Evolutionary conservation across 2,113 vertebrate genomes (phyloP).

Genomic region (Okapia johnstoni): DNA sequence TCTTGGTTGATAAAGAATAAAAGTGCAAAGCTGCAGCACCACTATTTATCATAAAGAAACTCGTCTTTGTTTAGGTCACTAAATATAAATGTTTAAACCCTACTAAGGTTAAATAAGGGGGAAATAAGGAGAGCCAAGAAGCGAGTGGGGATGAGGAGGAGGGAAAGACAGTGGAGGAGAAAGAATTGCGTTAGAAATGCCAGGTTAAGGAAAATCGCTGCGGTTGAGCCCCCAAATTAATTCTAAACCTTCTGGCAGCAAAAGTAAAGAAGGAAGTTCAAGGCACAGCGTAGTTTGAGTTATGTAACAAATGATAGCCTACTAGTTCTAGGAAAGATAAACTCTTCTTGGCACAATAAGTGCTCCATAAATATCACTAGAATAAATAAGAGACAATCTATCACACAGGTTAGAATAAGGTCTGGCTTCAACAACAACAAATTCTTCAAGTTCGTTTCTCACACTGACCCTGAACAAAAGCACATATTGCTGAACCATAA

Average conservation of each 20-base stretch:
- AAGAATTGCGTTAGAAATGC: not conserved
- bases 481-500: not conserved
- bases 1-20: not conserved
- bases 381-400: not conserved
- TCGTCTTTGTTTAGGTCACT: not conserved
- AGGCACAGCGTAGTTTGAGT: not conserved
- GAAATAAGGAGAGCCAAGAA: not conserved
- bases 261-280: not conserved
- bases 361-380: not conserved
- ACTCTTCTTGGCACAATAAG: not conserved
- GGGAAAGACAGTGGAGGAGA: not conserved
- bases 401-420: not conserved
- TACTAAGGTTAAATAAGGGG: not conserved
- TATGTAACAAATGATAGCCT: not conserved
- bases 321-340: not conserved
- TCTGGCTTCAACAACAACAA: not conserved
- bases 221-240: not conserved
- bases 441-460: not conserved
- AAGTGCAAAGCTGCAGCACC: not conserved
- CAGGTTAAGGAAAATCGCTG: not conserved
- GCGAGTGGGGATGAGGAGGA: not conserved
- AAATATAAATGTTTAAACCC: not conserved
- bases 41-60: not conserved
- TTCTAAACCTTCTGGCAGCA: not conserved
- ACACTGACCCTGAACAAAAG: not conserved